Base-by-base conservation (phyloP, 2,888 invertebrate genomes). In the Ypsolopha sequella region DNA sequence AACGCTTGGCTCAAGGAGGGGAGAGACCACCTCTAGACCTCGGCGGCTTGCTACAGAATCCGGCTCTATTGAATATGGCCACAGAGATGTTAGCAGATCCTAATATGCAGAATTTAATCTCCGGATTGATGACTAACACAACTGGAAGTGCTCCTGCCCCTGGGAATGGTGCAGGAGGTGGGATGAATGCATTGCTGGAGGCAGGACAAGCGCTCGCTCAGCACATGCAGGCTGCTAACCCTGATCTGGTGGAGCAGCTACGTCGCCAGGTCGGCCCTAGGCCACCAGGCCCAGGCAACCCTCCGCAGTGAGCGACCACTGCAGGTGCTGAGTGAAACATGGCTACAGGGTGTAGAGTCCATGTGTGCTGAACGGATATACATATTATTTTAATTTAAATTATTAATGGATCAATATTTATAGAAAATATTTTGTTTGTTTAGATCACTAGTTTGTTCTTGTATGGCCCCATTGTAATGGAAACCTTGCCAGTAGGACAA, bases 21-120 rank as follows among this genome's bases (percentile, higher is more conserved):
- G 93, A 94, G 61, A 87, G 86, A 45, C 68, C 62, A 39, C 64
- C 74, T 0, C 64, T 91, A 51, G 91, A 92, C 68, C 70, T 93
- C 4, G 88, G 89, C 11, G 88, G 90, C 6, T 76, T 96, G 53
- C 86, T 96, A 52, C 92, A 90, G 65, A 95, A 96, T 74, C 95
- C 96, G 6, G 91, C 92, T 11, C 85, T 97, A 55, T 89, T 96
- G 73, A 92, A 91, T 62, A 94, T 96, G 92, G 95, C 95, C 4
- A 90, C 92, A 6, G 92, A 93, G 68, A 92, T 96, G 91, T 88
- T 96, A 60, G 87, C 90, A n/a, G 93, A 96, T 78, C 95, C 95
- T 10, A 90, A 90, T 58, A 93, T 96, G 89, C 92, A 93, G 67
- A 91, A 92, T 66, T 88, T 95, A 73, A 89, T 92, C 79, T 88